A percentile compares a stretch with the other conserved stretches of the same genome.
Evolutionary conservation across 2,113 vertebrate species (phyloP).

Genomic region (Atractosteus spatula): DNA sequence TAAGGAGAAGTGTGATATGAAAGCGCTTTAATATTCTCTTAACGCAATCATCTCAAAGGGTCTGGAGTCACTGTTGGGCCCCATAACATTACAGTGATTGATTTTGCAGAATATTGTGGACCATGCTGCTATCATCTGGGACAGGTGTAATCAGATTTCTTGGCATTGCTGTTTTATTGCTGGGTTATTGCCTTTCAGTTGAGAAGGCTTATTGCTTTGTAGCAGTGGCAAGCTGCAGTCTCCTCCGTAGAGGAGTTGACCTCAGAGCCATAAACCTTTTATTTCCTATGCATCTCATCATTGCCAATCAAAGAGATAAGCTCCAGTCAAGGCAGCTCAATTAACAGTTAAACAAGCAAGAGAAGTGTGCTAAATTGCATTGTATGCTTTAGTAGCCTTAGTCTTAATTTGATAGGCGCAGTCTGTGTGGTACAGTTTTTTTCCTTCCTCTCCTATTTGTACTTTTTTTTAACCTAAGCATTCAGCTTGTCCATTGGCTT

Average conservation of each 20-base stretch:
- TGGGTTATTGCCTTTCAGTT: constrained; percentile 20
- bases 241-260: constrained; percentile 29
- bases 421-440: too few species aligned
- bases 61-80: constrained; percentile 2
- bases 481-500: too few species aligned
- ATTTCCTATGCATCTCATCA: not conserved
- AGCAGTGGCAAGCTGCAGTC: constrained; percentile 14
- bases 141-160: constrained; percentile 24
- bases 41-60: constrained; percentile 4
- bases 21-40: not conserved
- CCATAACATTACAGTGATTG: constrained; percentile 23
- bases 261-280: constrained; percentile 23
- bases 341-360: not conserved
- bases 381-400: too few species aligned
- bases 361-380: too few species aligned
- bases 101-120: constrained; percentile 31
- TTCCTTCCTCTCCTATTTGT: too few species aligned
- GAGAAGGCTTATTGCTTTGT: constrained; percentile 17
- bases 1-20: constrained; percentile 1
- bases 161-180: constrained; percentile 18
- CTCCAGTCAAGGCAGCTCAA: not conserved
- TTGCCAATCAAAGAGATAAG: constrained; percentile 3
- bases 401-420: too few species aligned
- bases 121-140: constrained; percentile 14
- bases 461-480: too few species aligned